Evolutionary conservation across 2,888 invertebrate species (phyloP).

Genomic region (Linnaemya vulpina): DNA sequence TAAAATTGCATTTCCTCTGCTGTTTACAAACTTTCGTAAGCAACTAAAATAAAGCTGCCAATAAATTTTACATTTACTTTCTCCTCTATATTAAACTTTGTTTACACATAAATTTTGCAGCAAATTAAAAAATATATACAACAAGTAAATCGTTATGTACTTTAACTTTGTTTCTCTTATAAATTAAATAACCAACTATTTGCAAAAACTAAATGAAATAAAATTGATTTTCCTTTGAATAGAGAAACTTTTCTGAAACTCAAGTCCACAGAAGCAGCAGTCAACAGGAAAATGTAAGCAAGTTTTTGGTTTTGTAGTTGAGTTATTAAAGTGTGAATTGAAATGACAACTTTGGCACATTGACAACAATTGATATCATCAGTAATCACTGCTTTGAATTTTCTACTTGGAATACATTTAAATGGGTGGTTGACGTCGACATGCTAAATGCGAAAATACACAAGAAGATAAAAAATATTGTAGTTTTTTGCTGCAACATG

Average conservation of each 20-base stretch:
- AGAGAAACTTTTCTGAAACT: background rate
- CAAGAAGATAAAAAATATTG: background rate
- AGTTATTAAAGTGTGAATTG: constrained; percentile 60
- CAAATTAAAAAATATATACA: constrained; percentile 12
- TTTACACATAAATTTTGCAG: background rate
- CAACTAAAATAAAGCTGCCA: background rate
- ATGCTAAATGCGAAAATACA: background rate
- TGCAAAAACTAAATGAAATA: background rate
- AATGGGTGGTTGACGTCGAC: background rate
- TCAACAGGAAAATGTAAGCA: background rate
- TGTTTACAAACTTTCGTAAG: background rate
- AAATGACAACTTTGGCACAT: constrained; percentile 66
- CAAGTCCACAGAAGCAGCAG: background rate
- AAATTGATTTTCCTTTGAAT: constrained; percentile 34
- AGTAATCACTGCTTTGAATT: background rate
- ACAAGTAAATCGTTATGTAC: too few species aligned
- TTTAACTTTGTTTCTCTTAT: constrained; percentile 19
- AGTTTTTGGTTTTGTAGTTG: background rate
- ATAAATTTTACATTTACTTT: constrained; percentile 1
- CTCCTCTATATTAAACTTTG: background rate
- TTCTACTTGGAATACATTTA: background rate
- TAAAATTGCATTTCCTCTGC: background rate
- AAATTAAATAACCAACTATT: background rate
- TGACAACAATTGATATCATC: constrained; percentile 58
- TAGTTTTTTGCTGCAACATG: background rate